Evolutionary conservation across 2,797 vertebrate species (phyloP), one percentile per base, ranked within the genome.

Genomic region (Phoxinus dragarum): DNA sequence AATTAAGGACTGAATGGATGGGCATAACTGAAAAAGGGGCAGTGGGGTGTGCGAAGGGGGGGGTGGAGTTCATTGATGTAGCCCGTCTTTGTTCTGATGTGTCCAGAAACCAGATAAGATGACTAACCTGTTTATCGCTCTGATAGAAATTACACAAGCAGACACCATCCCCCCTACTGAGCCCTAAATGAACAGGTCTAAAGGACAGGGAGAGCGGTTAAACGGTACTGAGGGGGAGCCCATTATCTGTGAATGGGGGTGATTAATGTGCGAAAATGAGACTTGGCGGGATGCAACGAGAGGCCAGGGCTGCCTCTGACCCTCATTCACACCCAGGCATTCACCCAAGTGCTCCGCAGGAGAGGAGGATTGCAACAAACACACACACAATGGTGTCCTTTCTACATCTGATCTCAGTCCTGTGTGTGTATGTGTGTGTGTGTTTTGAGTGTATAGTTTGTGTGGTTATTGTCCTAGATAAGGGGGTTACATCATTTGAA

Each of bases 161-260:
- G 88, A 88, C 78, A 91, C 90, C 92, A 92, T 86, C 85, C 89
- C 88, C 84, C 90, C 90, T 85, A 92, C 93, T 89, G 93, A 76
- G 94, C 91, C 91, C 92, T 94, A 94, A 96, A 96, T 91, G 92
- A 95, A 92, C 92, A 92, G 86, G 94, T 92, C 94, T 94, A 95
- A 93, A 88, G 91, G 94, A 95, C 91, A 92, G 90, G 92, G 92
- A 92, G 90, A 91, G 95, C 94, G 93, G 93, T 93, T 93, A 93
- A 94, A 94, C 90, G 92, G 91, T 91, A 92, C 93, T 83, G 91
- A 93, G 90, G 93, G 94, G 93, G 93, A 94, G 93, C 86, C 95
- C 95, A 96, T 97, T 97, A 97, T 93, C 94, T 56, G 84, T 92
- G 92, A 96, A 95, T 93, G 90, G 92, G 93, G 93, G 91, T 92